Evolutionary conservation across 2,888 invertebrate species (phyloP), one percentile per base, ranked within the genome.

Genomic region (Drosophila neonasuta): DNA sequence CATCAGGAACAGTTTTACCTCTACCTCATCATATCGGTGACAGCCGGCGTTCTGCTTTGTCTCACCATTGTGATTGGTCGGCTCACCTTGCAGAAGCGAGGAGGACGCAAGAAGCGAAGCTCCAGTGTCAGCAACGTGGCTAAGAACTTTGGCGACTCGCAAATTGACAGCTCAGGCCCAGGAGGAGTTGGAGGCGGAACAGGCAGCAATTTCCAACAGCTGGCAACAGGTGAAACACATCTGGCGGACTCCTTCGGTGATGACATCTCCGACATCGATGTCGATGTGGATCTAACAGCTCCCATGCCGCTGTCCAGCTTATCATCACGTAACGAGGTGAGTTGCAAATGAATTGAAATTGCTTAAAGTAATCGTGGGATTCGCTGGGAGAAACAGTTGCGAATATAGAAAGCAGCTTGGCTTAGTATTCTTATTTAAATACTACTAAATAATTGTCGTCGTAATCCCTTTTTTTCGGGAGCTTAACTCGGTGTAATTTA

Each of bases 191-290:
- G 71, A 5, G 79, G 68, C 1, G 74, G 74, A 41, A 73, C 67
- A 17, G 67, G 58, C 29, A 63, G 68, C 20, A 95, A 95, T 91
- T 95, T 95, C 67, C 93, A 93, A 74, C 93, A 93, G 75, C 93
- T 93, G 20, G 93, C 94, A 67, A 93, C 95, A 52, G 94, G 95
- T 70, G 95, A 95, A 68, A 95, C 95, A 46, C 93, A 95, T 77
- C 92, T 96, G 63, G 95, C 96, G 11, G 95, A 95, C 89, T 96
- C 96, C 63, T 96, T 96, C 91, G 88, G 86, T 45, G 96, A 96
- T 91, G 96, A 96, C 90, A 95, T 96, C 91, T 96, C 96, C 80
- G 96, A 97, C 91, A 94, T 95, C 68, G 95, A 95, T 89, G 94
- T 93, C 24, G 94, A 95, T 88, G 94, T 94, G 74, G 94, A 94